Evolutionary conservation across 2,113 vertebrate species (phyloP).

Genomic region (Crypturellus undulatus): DNA sequence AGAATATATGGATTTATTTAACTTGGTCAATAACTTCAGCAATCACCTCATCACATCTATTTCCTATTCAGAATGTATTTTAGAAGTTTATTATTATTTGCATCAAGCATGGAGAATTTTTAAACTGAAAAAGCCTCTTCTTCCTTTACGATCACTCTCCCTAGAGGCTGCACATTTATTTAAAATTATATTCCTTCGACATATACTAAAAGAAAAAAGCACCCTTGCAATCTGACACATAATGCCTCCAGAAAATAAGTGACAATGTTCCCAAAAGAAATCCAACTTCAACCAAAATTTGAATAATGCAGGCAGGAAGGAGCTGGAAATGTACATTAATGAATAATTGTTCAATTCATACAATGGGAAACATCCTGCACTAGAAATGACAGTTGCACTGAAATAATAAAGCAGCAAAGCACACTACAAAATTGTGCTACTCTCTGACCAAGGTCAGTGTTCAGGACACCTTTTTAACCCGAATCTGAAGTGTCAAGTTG

Average conservation of each 20-base stretch:
- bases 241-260: slow-evolving; percentile 33
- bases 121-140: neutral
- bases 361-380: slow-evolving; percentile 25
- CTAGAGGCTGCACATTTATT: neutral
- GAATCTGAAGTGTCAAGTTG: neutral
- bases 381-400: slow-evolving; percentile 24
- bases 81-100: neutral
- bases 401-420: neutral
- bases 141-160: neutral
- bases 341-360: slow-evolving; percentile 37
- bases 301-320: slow-evolving; percentile 49
- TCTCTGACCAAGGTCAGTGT: neutral
- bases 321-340: slow-evolving; percentile 39
- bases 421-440: neutral
- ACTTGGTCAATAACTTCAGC: neutral
- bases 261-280: slow-evolving; percentile 43
- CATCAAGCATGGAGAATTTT: neutral
- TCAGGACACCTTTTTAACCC: neutral
- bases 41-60: neutral
- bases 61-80: neutral
- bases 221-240: slow-evolving; percentile 35
- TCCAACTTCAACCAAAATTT: slow-evolving; percentile 42
- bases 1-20: neutral
- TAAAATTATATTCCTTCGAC: slow-evolving; percentile 18
- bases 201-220: neutral